These are phyloP conservation scores for Tridacna crocea DNA, from an alignment of 2,888 invertebrate species.

Conservation along the genomic window DNA sequence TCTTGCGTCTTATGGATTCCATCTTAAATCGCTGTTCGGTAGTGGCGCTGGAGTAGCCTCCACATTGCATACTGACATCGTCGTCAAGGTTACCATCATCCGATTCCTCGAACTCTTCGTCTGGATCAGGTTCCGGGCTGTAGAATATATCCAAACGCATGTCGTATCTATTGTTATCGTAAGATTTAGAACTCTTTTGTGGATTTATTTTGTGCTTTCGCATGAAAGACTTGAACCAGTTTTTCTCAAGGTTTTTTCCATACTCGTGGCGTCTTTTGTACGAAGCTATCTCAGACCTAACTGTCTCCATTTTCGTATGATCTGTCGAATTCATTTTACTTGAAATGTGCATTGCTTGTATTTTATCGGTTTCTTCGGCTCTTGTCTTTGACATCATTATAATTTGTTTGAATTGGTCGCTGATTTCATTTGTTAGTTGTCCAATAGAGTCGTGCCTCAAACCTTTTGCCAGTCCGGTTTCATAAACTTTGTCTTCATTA, in stretches of 20 bases:
- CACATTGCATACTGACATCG: conserved; percentile 48
- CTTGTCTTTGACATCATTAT: background rate
- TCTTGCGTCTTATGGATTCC: background rate
- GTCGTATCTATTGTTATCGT: conserved; percentile 29
- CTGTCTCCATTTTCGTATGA: background rate
- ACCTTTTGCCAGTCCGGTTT: conserved; percentile 1
- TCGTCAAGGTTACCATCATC: conserved; percentile 34
- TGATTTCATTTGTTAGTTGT: conserved; percentile 36
- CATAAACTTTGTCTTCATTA: background rate
- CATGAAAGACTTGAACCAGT: conserved; percentile 60
- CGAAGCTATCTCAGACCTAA: background rate
- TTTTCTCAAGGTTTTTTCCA: conserved; percentile 63
- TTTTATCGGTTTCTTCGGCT: conserved; percentile 4
- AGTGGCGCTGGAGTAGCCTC: conserved; percentile 48
- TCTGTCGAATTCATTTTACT: conserved; percentile 1
- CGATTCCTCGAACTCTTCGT: conserved; percentile 31
- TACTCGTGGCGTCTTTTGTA: conserved; percentile 59
- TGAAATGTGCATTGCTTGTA: conserved; percentile 9
- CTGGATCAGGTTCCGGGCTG: conserved; percentile 60
- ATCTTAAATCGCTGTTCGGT: conserved; percentile 27
- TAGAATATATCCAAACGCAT: conserved; percentile 61
- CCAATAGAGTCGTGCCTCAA: conserved; percentile 33
- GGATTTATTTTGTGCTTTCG: conserved; percentile 39
- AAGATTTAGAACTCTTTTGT: conserved; percentile 2
- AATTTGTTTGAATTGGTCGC: conserved; percentile 45